A percentile compares a stretch with the other conserved stretches of the same genome.
Evolutionary conservation across 2,888 invertebrate genomes (phyloP).

Genomic region (Drosophila villosipedis): DNA sequence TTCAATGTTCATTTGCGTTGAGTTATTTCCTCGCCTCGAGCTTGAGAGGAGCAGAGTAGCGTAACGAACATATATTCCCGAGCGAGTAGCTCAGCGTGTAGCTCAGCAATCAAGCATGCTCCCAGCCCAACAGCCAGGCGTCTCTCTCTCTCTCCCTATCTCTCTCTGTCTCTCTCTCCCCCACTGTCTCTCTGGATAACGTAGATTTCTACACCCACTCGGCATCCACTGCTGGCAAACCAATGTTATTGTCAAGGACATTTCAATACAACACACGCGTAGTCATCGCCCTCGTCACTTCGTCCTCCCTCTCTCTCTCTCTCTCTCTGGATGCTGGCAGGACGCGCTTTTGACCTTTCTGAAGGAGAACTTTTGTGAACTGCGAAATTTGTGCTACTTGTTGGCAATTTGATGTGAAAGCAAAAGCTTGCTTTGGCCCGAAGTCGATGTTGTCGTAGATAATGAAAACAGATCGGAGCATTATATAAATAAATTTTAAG

Average conservation of each 20-base stretch:
- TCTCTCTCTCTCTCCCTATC: not conserved
- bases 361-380: conserved; percentile 69
- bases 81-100: conserved; percentile 48
- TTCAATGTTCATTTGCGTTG: not conserved
- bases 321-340: conserved; percentile 44
- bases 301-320: not conserved
- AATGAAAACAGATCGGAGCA: conserved; percentile 9
- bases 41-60: not conserved
- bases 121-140: conserved; percentile 9
- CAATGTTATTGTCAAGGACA: conserved; percentile 80
- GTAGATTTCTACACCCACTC: conserved; percentile 15
- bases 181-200: not conserved
- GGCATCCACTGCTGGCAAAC: conserved; percentile 43
- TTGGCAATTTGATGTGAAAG: conserved; percentile 17
- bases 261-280: conserved; percentile 68
- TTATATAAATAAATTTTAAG: not conserved
- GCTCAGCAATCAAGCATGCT: conserved; percentile 51
- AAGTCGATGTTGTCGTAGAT: not conserved
- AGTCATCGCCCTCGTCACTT: conserved; percentile 9
- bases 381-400: conserved; percentile 36
- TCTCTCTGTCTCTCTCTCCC: not conserved
- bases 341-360: conserved; percentile 73
- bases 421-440: conserved; percentile 8
- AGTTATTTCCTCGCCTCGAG: conserved; percentile 10
- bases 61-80: conserved; percentile 35